Percentiles rank a stretch among this genome's conserved stretches.
These are phyloP conservation scores for Columba guinea DNA, from an alignment of 2,797 vertebrate species.

Conservation along the genomic window DNA sequence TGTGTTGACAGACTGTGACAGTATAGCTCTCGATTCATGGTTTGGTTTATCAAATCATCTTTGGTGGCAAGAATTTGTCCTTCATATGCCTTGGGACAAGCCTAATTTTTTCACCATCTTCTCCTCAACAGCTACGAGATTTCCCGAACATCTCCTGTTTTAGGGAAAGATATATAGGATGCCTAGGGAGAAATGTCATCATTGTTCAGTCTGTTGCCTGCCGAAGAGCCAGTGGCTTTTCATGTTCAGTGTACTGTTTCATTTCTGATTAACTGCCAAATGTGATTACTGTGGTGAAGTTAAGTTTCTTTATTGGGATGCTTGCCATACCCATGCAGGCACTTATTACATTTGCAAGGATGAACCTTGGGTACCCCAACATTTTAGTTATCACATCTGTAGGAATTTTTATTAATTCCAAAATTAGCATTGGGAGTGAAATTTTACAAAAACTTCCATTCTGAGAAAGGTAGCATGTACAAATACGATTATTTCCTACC, in stretches of 20 bases:
- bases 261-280: not conserved
- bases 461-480: not conserved
- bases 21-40: not conserved
- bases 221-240: not conserved
- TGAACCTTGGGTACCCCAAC: not conserved
- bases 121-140: not conserved
- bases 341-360: not conserved
- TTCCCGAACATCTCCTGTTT: not conserved
- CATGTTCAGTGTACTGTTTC: not conserved
- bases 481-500: slow-evolving; percentile 2
- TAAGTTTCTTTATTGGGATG: not conserved
- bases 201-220: not conserved
- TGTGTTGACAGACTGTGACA: not conserved
- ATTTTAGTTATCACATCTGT: not conserved
- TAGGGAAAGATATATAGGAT: not conserved
- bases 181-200: not conserved
- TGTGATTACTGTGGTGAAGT: not conserved
- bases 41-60: not conserved
- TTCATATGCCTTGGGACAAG: not conserved
- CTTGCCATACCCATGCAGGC: not conserved
- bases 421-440: not conserved
- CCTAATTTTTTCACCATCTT: rapidly evolving
- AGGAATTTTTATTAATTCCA: not conserved
- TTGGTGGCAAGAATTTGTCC: not conserved
- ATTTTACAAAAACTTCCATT: not conserved